These are phyloP conservation scores for Danio choprae DNA, from an alignment of 2,797 vertebrate genomes.

Conservation along the genomic window DNA sequence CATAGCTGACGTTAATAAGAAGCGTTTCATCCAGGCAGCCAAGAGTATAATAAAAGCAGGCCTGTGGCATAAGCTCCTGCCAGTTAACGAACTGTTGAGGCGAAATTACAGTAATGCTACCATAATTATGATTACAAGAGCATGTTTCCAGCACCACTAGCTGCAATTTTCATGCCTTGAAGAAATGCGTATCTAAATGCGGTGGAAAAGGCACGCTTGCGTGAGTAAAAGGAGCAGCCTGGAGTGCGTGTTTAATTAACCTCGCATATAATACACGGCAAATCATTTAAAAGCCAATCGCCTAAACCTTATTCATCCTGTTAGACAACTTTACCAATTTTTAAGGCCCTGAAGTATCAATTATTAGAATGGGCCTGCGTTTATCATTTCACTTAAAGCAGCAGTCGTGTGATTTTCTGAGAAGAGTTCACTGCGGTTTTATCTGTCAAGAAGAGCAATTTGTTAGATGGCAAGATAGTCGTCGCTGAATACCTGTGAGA, in stretches of 20 bases:
- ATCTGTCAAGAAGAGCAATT: constrained; percentile 27
- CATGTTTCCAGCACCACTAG: constrained; percentile 40
- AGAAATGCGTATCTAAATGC: constrained; percentile 38
- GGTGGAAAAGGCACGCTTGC: neutral
- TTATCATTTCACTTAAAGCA: constrained; percentile 5
- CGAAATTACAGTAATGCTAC: constrained; percentile 54
- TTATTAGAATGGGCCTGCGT: neutral
- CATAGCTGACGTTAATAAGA: constrained; percentile 30
- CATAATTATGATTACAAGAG: constrained; percentile 48
- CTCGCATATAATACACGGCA: neutral
- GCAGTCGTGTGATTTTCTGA: constrained; percentile 5
- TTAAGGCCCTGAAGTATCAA: constrained; percentile 5
- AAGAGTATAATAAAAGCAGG: constrained; percentile 63
- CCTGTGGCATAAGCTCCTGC: constrained; percentile 62
- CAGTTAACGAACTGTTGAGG: constrained; percentile 35
- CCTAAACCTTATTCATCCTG: neutral
- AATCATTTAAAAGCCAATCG: constrained; percentile 10
- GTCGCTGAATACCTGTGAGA: constrained; percentile 14
- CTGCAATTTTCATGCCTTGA: constrained; percentile 51
- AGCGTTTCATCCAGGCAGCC: constrained; percentile 29
- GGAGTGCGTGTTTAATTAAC: constrained; percentile 16
- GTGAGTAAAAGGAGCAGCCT: neutral
- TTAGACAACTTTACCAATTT: neutral
- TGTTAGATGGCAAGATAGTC: constrained; percentile 13
- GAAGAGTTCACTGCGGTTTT: constrained; percentile 27